Percentiles rank a stretch among this genome's conserved stretches.
Evolutionary conservation across 1,140 invertebrate genomes (phyloP).

Genomic region (Drosophila jambulina): DNA sequence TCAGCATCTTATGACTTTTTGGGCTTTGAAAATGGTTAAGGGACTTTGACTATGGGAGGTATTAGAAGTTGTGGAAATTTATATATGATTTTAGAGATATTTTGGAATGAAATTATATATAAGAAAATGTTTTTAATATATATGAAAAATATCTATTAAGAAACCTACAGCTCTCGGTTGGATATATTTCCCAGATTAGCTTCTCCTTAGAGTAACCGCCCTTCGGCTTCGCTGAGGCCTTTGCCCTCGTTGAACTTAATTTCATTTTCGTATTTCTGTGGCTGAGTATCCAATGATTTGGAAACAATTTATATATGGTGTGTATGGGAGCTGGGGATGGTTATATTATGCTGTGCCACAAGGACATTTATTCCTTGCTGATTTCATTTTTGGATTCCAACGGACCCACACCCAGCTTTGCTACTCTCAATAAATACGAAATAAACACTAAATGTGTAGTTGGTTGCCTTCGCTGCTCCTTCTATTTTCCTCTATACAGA

Average conservation of each 20-base stretch:
- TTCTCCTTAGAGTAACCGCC: slow-evolving; percentile 6
- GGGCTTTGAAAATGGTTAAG: slow-evolving; percentile 15
- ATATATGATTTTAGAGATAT: not conserved
- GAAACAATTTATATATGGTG: slow-evolving; percentile 78
- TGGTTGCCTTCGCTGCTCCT: slow-evolving; percentile 40
- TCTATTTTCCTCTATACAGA: not conserved
- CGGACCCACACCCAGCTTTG: slow-evolving; percentile 8
- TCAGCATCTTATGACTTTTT: slow-evolving; percentile 70
- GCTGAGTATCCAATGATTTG: slow-evolving; percentile 79
- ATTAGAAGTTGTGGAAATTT: not conserved
- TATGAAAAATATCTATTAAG: not conserved
- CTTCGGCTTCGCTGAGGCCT: slow-evolving; percentile 11
- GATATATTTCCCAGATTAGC: not conserved
- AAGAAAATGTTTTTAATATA: not conserved
- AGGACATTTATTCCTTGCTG: slow-evolving; percentile 81
- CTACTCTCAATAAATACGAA: slow-evolving; percentile 77
- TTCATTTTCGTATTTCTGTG: slow-evolving; percentile 77
- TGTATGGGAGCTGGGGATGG: slow-evolving; percentile 26
- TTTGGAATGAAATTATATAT: not conserved
- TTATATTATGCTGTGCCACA: slow-evolving; percentile 50
- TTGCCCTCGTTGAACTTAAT: slow-evolving; percentile 62
- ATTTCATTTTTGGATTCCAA: slow-evolving; percentile 62
- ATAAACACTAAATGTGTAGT: slow-evolving; percentile 82
- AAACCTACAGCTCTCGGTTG: too few species aligned
- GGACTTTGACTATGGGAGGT: not conserved